These are phyloP conservation scores for Pinctada fucata DNA, from an alignment of 2,888 invertebrate species.

Conservation along the genomic window DNA sequence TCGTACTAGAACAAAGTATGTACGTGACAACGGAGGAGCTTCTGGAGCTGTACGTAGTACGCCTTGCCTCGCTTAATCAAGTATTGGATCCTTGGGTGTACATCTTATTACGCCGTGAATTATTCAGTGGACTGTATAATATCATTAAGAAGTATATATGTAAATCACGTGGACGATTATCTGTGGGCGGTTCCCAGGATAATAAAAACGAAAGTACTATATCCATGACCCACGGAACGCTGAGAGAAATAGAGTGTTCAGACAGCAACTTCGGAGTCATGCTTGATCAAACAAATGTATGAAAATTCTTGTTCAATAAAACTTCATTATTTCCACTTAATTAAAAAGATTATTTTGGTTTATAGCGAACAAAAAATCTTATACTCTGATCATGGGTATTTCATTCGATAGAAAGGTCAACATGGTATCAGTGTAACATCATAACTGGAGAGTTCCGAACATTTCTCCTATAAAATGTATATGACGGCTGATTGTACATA, in stretches of 20 bases:
- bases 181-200: neutral
- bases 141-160: slow-evolving; percentile 15
- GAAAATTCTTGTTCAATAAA: no score
- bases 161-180: neutral
- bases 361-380: no score
- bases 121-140: slow-evolving; percentile 8
- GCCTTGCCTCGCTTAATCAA: slow-evolving; percentile 75
- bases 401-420: no score
- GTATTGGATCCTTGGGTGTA: slow-evolving; percentile 77
- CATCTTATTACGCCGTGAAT: slow-evolving; percentile 73
- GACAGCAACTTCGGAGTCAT: neutral
- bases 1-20: slow-evolving; percentile 16
- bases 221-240: neutral
- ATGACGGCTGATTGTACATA: no score
- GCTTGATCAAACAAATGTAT: no score
- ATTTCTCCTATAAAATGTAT: no score
- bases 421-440: no score
- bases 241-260: neutral
- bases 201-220: neutral
- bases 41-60: slow-evolving; percentile 68
- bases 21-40: neutral
- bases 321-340: no score
- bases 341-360: no score
- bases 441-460: no score
- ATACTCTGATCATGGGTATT: no score